A percentile compares a stretch with the other conserved stretches of the same genome.
These are phyloP conservation scores for Melitaea cinxia DNA, from an alignment of 1,140 invertebrate genomes.

Conservation along the genomic window DNA sequence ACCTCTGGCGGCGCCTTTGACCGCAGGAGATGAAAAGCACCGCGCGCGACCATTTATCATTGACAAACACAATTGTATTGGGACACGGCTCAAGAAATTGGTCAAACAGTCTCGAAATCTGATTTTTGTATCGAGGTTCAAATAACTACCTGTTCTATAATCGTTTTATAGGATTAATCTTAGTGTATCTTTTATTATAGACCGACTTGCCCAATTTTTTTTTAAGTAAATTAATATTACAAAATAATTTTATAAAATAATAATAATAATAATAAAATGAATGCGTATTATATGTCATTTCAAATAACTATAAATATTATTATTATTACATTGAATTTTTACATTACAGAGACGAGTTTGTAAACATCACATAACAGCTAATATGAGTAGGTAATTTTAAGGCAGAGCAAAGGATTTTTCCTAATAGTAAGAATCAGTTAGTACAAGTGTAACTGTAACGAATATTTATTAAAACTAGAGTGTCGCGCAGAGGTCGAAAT, in stretches of 20 bases:
- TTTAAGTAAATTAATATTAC: neutral
- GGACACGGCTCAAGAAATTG: constrained; percentile 70
- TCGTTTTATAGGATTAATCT: constrained; percentile 29
- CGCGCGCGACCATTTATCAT: constrained; percentile 77
- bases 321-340: no score
- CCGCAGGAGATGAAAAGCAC: constrained; percentile 73
- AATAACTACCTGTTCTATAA: constrained; percentile 30
- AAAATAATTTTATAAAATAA: neutral
- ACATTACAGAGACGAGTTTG: no score
- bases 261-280: no score
- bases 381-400: no score
- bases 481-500: no score
- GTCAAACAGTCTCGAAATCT: constrained; percentile 72
- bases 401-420: no score
- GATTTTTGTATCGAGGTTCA: constrained; percentile 47
- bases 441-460: no score
- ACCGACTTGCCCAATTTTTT: neutral
- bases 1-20: constrained; percentile 67
- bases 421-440: no score
- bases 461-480: no score
- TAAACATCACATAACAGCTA: no score
- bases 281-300: no score
- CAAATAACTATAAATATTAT: no score
- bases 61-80: constrained; percentile 80
- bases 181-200: constrained; percentile 2